These are phyloP conservation scores for Thomomys bottae DNA, from an alignment of 2,113 vertebrate genomes.

Conservation along the genomic window DNA sequence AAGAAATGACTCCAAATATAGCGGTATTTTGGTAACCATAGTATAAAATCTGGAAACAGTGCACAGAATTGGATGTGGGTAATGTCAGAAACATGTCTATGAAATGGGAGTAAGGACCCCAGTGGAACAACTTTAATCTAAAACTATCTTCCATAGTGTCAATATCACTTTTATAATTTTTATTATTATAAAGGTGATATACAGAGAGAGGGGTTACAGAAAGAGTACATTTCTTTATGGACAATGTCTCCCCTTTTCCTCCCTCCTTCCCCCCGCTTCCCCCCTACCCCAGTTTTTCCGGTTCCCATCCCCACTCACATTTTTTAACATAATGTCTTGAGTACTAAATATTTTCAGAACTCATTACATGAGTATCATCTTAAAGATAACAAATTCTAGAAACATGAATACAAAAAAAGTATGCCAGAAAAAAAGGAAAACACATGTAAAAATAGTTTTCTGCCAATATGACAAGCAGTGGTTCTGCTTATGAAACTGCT, in stretches of 20 bases:
- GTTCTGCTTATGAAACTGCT: not conserved
- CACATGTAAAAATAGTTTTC: slow-evolving; percentile 1
- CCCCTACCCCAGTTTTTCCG: too few species aligned
- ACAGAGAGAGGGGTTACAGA: too few species aligned
- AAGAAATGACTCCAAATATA: slow-evolving; percentile 44
- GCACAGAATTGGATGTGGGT: not conserved
- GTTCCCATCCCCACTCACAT: too few species aligned
- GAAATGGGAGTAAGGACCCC: not conserved
- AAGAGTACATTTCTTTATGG: too few species aligned
- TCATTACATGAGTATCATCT: not conserved
- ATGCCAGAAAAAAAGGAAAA: not conserved
- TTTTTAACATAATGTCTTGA: too few species aligned
- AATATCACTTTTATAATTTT: not conserved
- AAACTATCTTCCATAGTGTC: slow-evolving; percentile 3
- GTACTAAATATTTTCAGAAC: not conserved
- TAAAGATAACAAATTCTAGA: slow-evolving; percentile 29
- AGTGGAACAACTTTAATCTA: slow-evolving; percentile 5
- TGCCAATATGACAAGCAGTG: not conserved
- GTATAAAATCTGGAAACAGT: slow-evolving; percentile 13
- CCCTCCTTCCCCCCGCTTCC: too few species aligned
- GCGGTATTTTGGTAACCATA: not conserved
- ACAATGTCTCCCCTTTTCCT: too few species aligned
- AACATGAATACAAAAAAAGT: not conserved
- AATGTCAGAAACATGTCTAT: not conserved
- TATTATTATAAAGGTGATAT: too few species aligned